These are phyloP conservation scores for Nanorana parkeri DNA, from an alignment of 2,113 vertebrate species.

Conservation along the genomic window DNA sequence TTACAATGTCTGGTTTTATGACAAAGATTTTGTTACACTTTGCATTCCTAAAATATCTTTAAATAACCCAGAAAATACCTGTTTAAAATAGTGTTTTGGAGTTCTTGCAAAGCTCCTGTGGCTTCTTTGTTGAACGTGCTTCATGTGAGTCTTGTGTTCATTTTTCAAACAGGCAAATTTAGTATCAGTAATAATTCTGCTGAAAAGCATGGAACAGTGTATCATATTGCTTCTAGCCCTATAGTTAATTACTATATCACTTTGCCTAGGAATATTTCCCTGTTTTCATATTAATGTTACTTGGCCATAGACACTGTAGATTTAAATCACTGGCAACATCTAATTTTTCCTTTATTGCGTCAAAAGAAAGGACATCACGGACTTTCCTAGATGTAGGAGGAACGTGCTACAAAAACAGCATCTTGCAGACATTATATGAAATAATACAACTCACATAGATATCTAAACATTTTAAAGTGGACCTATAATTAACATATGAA, in stretches of 20 bases:
- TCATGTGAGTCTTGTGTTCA: slow-evolving; percentile 1
- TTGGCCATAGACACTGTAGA: slow-evolving; percentile 37
- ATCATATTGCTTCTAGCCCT: slow-evolving; percentile 38
- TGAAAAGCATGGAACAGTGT: slow-evolving; percentile 1
- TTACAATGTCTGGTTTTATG: neutral
- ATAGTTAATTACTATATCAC: slow-evolving; percentile 22
- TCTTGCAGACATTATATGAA: neutral
- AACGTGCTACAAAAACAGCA: slow-evolving; percentile 6
- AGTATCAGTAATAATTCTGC: neutral
- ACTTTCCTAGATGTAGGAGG: slow-evolving; percentile 1
- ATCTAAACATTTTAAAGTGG: neutral
- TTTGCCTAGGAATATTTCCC: slow-evolving; percentile 54
- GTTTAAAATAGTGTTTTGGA: slow-evolving; percentile 13
- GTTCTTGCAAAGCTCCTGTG: neutral
- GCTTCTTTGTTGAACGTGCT: neutral
- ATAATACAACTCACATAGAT: neutral
- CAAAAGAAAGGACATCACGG: slow-evolving; percentile 15
- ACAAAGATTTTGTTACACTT: neutral
- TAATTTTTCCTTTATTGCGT: slow-evolving; percentile 58
- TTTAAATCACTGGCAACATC: slow-evolving; percentile 45
- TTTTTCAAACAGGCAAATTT: slow-evolving; percentile 11
- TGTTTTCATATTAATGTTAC: slow-evolving; percentile 56
- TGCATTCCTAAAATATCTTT: neutral
- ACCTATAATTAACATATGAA: too few relatives aligned
- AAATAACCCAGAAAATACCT: neutral